Conservation (phyloP, 1,140 invertebrate species). For the Mylabris phalerata region DNA sequence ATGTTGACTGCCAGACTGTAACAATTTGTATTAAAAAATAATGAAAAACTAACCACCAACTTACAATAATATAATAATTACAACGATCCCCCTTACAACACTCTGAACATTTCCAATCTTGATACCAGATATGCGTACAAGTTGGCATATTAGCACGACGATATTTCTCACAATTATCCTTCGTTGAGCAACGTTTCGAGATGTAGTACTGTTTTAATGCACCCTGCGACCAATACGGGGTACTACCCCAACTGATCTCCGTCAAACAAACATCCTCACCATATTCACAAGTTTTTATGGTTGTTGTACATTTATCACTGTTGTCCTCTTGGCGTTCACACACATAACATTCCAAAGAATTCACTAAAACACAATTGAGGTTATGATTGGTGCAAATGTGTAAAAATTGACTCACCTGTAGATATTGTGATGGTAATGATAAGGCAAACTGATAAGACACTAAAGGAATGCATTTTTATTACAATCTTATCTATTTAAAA, state of each 20-base stretch:
- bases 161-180: conserved; percentile 66
- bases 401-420: neutral
- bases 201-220: conserved; percentile 92
- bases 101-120: conserved; percentile 95
- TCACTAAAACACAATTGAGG: conserved; percentile 44
- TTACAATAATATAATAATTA: conserved; percentile 95
- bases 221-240: conserved; percentile 89
- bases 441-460: neutral
- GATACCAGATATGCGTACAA: conserved; percentile 95
- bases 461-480: neutral
- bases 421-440: neutral
- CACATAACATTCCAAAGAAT: conserved; percentile 87
- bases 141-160: conserved; percentile 61
- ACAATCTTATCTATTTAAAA: neutral
- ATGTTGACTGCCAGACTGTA: too few species aligned
- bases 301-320: conserved; percentile 86
- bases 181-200: conserved; percentile 83
- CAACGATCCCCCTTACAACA: conserved; percentile 95
- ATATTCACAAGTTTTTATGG: conserved; percentile 83
- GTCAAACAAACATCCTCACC: conserved; percentile 82
- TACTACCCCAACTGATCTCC: conserved; percentile 87
- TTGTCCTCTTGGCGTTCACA: conserved; percentile 90
- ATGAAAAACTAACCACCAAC: conserved; percentile 37
- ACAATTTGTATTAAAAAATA: too few species aligned
- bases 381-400: neutral